Evolutionary conservation across 1,140 invertebrate genomes (phyloP), one percentile per base, ranked within the genome.

Genomic region (Diploscapter pachys): DNA sequence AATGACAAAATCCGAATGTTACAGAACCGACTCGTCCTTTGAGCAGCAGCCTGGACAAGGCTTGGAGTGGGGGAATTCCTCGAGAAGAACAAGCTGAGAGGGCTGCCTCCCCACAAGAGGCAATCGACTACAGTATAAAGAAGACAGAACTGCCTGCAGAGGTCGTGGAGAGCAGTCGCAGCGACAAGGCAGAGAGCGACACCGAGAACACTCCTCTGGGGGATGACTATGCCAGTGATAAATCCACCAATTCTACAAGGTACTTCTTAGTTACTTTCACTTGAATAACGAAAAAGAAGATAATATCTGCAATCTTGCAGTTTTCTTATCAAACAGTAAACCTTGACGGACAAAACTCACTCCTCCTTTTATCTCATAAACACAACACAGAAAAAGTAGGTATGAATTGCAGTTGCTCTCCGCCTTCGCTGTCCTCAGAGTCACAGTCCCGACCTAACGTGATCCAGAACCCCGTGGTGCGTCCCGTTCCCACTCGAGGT

Each of bases 51-150:
- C 8, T 71, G 69, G 69, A 54, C 54, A 68, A 13, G 61, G 55
- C 48, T n/a, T 13, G 69, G 9, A 50, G 48, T 31, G 31, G 31
- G 31, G 31, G 31, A 31, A 31, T 31, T 31, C 31, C 31, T 31
- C 31, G 31, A 31, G 31, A 31, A 31, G 31, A 31, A 31, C 31
- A 31, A 31, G 31, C 31, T 31, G 31, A 31, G 31, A 31, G 31
- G 31, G 31, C 31, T 54, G 54, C n/a, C 54, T 50, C 57, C 13
- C 57, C 71, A 4, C 71, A n/a, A n/a, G 95, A 94, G 81, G 93
- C 95, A n/a, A 85, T 96, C 50, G 93, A 95, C 85, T 95, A 92
- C 82, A 90, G 89, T 81, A 85, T 86, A 75, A 82, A 84, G 70
- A 75, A 75, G 70, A 31, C 31, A 31, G 31, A 31, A 31, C 31